A percentile compares a stretch with the other conserved stretches of the same genome.
phyloP scores from a whole-genome alignment of 2,888 invertebrate genomes.

The Invenusta paracnida region DNA sequence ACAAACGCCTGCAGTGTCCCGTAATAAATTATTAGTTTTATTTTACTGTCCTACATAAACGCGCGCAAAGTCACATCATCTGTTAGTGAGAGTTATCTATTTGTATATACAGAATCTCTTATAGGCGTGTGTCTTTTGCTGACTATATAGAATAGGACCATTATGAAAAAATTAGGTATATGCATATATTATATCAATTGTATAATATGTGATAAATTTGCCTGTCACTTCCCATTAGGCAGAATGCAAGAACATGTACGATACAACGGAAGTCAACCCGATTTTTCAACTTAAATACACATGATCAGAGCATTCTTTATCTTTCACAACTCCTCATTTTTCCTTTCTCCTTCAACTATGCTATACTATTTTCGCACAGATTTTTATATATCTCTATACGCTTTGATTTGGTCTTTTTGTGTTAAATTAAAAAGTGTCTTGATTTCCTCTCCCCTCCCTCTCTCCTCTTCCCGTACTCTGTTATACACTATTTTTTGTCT shows the following conservation, averaged over 20 bases:
- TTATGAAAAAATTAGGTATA: too few relatives aligned
- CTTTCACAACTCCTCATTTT: not conserved
- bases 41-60: too few relatives aligned
- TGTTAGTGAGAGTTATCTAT: too few relatives aligned
- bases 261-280: conserved; percentile 9
- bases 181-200: too few relatives aligned
- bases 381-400: not conserved
- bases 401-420: conserved; percentile 12
- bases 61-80: too few relatives aligned
- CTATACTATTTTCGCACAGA: not conserved
- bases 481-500: too few relatives aligned
- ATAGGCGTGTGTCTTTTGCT: too few relatives aligned
- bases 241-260: not conserved
- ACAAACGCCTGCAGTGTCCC: too few relatives aligned
- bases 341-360: not conserved
- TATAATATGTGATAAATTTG: not conserved
- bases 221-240: conserved; percentile 11
- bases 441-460: not conserved
- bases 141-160: too few relatives aligned
- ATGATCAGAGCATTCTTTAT: not conserved
- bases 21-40: too few relatives aligned
- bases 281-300: not conserved
- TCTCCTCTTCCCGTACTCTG: too few relatives aligned
- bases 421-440: conserved; percentile 12
- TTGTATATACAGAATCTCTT: too few relatives aligned